phyloP scores from a whole-genome alignment of 2,113 vertebrate species.

The Chionis minor region DNA sequence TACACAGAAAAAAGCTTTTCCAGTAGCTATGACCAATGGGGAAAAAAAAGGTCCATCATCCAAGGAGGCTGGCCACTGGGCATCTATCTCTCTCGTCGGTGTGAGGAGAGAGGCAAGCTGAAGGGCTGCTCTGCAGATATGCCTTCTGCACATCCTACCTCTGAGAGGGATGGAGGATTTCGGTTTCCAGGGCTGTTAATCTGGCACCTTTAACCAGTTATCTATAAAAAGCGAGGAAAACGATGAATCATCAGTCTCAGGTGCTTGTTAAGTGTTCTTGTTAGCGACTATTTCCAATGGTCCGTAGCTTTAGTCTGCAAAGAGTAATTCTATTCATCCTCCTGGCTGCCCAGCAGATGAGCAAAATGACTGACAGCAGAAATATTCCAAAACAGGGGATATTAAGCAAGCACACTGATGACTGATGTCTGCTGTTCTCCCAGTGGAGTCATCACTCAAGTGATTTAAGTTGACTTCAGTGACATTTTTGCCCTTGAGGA shows the following conservation, averaged over 20 bases:
- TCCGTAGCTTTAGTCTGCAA: slow-evolving; percentile 9
- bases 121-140: neutral
- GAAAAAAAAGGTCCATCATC: neutral
- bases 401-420: slow-evolving; percentile 46
- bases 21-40: neutral
- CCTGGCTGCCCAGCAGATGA: slow-evolving; percentile 51
- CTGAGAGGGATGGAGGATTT: neutral
- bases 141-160: neutral
- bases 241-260: slow-evolving; percentile 23
- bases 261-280: slow-evolving; percentile 5
- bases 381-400: slow-evolving; percentile 57
- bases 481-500: slow-evolving; percentile 65
- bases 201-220: neutral
- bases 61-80: neutral
- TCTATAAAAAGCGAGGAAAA: neutral
- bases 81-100: neutral
- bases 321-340: slow-evolving; percentile 38
- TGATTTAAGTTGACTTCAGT: slow-evolving; percentile 55
- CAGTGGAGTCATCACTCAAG: slow-evolving; percentile 40
- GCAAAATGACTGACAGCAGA: slow-evolving; percentile 47
- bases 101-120: neutral
- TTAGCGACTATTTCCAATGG: slow-evolving; percentile 34
- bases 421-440: slow-evolving; percentile 55
- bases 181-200: neutral
- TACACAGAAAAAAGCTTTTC: neutral